Evolutionary conservation across 1,140 invertebrate species (phyloP).

Genomic region (Argopecten irradians): DNA sequence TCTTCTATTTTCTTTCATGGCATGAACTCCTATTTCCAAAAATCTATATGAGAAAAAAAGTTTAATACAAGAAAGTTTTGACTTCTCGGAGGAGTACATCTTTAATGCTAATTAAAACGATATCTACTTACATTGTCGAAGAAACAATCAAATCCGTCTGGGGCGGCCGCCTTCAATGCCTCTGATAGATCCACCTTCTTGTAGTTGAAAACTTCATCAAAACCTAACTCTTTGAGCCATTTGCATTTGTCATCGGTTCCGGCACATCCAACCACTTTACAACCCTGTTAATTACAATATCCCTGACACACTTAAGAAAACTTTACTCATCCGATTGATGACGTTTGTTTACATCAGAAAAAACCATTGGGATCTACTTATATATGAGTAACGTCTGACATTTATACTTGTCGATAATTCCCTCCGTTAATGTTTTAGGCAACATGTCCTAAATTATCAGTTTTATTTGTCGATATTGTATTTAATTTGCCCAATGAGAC

Average conservation of each 20-base stretch:
- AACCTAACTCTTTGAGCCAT: slow-evolving; percentile 82
- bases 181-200: slow-evolving; percentile 82
- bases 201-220: slow-evolving; percentile 85
- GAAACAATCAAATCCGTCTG: slow-evolving; percentile 85
- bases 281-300: slow-evolving; percentile 75
- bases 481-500: background rate
- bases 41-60: no score
- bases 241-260: slow-evolving; percentile 84
- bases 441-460: background rate
- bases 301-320: background rate
- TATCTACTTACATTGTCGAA: slow-evolving; percentile 84
- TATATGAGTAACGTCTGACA: no score
- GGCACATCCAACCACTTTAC: slow-evolving; percentile 85
- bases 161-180: slow-evolving; percentile 81
- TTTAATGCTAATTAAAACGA: no score
- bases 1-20: no score
- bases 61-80: no score
- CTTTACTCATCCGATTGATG: background rate
- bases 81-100: no score
- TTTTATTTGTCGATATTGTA: background rate
- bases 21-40: no score
- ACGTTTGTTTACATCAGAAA: background rate
- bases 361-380: no score
- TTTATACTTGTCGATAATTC: background rate
- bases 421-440: background rate